A percentile compares a stretch with the other conserved stretches of the same genome.
Evolutionary conservation across 2,113 vertebrate species (phyloP).

Genomic region (Gallinago paraguaiae): DNA sequence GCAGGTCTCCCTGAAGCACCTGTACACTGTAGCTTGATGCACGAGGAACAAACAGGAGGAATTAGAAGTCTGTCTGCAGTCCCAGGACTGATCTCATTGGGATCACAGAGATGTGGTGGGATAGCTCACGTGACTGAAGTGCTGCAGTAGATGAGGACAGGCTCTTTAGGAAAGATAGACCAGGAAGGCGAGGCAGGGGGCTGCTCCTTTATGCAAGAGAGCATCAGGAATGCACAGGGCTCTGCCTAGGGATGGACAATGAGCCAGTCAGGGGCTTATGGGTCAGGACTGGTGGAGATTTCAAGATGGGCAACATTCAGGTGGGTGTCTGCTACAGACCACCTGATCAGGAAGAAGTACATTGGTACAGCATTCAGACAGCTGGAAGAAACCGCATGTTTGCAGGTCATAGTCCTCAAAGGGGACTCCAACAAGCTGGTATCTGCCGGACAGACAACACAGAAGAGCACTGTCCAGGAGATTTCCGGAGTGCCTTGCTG

Average conservation of each 20-base stretch:
- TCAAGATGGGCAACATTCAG: not conserved
- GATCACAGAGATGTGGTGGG: not conserved
- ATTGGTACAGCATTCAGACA: not conserved
- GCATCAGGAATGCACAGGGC: not conserved
- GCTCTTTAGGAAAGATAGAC: not conserved
- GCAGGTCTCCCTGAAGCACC: too few relatives aligned
- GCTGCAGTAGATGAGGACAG: not conserved
- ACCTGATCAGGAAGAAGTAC: not conserved
- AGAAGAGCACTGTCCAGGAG: not conserved
- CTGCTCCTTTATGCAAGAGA: not conserved
- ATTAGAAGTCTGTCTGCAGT: too few relatives aligned
- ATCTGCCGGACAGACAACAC: not conserved
- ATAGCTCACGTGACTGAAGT: not conserved
- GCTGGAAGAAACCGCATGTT: not conserved
- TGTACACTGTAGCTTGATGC: too few relatives aligned
- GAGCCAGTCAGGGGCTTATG: not conserved
- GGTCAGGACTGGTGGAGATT: not conserved
- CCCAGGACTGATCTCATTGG: not conserved
- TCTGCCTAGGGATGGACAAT: not conserved
- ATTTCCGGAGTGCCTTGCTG: not conserved
- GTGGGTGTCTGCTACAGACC: not conserved
- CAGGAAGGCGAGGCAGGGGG: fast-evolving
- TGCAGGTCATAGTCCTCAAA: not conserved
- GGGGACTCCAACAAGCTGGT: not conserved
- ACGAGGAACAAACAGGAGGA: too few relatives aligned